phyloP scores from a whole-genome alignment of 1,140 invertebrate species.

The Samia ricini region DNA sequence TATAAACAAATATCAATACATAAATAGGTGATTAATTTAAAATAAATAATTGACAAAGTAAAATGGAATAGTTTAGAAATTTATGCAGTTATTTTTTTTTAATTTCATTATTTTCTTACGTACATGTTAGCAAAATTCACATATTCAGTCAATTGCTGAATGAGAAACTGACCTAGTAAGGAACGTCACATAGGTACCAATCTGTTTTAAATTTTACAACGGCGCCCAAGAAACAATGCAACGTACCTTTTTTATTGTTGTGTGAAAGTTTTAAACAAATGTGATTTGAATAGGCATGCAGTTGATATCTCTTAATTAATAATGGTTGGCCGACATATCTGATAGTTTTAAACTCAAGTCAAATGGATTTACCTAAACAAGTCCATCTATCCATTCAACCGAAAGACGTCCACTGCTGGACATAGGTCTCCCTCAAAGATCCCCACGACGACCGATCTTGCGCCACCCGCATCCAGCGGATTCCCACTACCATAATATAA shows the following conservation, averaged over 20 bases:
- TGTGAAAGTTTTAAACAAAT: conserved; percentile 57
- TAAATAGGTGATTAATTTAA: no score
- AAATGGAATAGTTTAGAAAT: no score
- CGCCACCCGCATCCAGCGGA: no score
- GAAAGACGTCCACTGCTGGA: no score
- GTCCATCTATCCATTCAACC: no score
- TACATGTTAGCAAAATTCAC: not conserved
- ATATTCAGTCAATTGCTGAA: conserved; percentile 8
- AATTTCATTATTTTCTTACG: not conserved
- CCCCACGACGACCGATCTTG: no score
- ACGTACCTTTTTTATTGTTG: conserved; percentile 33
- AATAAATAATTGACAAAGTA: no score
- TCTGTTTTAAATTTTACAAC: not conserved
- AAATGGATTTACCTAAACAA: not conserved
- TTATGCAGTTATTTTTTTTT: no score
- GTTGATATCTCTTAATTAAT: conserved; percentile 13
- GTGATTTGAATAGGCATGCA: conserved; percentile 38
- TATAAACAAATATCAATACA: no score
- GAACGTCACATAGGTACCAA: not conserved
- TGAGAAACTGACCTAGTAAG: not conserved
- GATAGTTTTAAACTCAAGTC: not conserved
- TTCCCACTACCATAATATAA: no score
- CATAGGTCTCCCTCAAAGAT: no score
- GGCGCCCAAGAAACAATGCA: conserved; percentile 38
- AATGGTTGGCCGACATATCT: conserved; percentile 5